These are phyloP conservation scores for Eupeodes luniger DNA, from an alignment of 2,888 invertebrate genomes.

Conservation along the genomic window DNA sequence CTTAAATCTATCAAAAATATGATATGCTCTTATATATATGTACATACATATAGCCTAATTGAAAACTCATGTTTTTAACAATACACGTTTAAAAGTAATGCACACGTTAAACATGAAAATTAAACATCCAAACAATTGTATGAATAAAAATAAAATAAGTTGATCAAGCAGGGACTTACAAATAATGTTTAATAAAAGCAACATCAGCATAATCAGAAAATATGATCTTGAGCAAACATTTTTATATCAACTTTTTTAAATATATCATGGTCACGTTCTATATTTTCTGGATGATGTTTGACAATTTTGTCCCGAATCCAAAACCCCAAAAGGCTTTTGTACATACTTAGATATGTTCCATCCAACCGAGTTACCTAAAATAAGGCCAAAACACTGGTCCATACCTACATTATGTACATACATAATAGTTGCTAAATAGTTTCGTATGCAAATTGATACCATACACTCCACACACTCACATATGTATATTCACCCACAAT, in stretches of 20 bases:
- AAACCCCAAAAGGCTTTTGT: constrained; percentile 31
- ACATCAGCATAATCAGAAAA: not conserved
- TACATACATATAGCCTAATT: too few relatives aligned
- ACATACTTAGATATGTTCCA: not conserved
- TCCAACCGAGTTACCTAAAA: constrained; percentile 42
- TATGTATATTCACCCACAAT: constrained; percentile 1
- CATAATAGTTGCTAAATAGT: constrained; percentile 57
- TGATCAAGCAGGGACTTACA: too few relatives aligned
- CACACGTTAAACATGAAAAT: too few relatives aligned
- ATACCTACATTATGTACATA: not conserved
- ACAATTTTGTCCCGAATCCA: constrained; percentile 63
- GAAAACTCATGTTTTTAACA: too few relatives aligned
- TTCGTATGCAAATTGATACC: constrained; percentile 66
- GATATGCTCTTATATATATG: too few relatives aligned
- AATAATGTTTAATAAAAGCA: not conserved
- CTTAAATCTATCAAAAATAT: too few relatives aligned
- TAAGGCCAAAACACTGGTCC: constrained; percentile 45
- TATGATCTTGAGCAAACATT: constrained; percentile 54
- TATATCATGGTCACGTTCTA: constrained; percentile 50
- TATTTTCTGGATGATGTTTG: constrained; percentile 60
- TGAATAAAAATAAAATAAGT: too few relatives aligned
- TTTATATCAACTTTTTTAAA: not conserved
- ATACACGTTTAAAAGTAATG: too few relatives aligned
- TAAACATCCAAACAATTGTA: too few relatives aligned
- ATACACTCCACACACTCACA: not conserved